These are phyloP conservation scores for Campoletis raptor DNA, from an alignment of 2,888 invertebrate species.

Conservation along the genomic window DNA sequence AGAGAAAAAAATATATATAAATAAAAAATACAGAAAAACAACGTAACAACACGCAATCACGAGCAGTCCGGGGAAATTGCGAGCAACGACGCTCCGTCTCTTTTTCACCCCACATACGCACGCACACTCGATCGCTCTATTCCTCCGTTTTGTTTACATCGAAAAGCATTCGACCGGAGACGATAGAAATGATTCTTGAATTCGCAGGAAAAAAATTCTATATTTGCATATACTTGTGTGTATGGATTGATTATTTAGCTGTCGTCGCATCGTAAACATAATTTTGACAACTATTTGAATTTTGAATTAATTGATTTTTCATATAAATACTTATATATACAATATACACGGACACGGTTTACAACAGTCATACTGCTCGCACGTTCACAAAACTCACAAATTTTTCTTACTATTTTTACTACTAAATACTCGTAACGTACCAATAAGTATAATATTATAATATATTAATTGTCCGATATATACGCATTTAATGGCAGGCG, in stretches of 20 bases:
- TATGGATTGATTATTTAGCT: background rate
- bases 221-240: background rate
- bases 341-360: constrained; percentile 52
- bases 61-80: constrained; percentile 68
- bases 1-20: constrained; percentile 2
- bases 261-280: background rate
- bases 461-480: constrained; percentile 73
- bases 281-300: constrained; percentile 39
- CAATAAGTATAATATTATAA: constrained; percentile 55
- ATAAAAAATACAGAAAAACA: constrained; percentile 66
- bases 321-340: constrained; percentile 69
- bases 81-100: constrained; percentile 45
- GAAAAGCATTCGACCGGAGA: background rate
- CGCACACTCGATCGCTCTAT: constrained; percentile 25
- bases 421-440: constrained; percentile 52
- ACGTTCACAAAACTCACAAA: constrained; percentile 53
- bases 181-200: constrained; percentile 11
- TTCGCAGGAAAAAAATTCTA: background rate
- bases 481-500: constrained; percentile 75
- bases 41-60: constrained; percentile 78
- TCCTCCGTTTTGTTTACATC: constrained; percentile 18
- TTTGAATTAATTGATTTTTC: constrained; percentile 57
- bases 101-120: background rate
- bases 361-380: constrained; percentile 63
- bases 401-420: constrained; percentile 55